Evolutionary conservation across 2,113 vertebrate species (phyloP).

Genomic region (Zonotrichia leucophrys): DNA sequence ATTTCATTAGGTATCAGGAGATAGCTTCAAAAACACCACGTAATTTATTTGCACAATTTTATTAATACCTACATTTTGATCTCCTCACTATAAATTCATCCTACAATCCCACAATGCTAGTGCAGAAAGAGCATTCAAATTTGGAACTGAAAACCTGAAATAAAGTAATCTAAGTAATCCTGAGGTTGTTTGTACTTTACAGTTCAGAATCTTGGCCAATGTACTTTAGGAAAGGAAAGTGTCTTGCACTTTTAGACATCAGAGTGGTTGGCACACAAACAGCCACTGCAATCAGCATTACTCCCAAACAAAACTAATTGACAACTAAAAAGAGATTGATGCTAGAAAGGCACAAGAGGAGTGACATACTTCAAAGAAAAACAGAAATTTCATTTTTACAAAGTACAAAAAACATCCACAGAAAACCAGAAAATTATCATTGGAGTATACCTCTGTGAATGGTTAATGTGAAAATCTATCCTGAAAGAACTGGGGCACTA

Average conservation of each 20-base stretch:
- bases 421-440: not conserved
- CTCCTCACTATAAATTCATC: not conserved
- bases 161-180: not conserved
- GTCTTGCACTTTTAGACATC: not conserved
- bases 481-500: slow-evolving; percentile 9
- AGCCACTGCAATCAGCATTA: not conserved
- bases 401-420: not conserved
- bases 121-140: not conserved
- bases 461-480: not conserved
- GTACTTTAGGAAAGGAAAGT: not conserved
- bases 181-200: not conserved
- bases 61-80: not conserved
- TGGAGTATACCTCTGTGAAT: not conserved
- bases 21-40: not conserved
- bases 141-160: not conserved
- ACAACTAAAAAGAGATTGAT: not conserved
- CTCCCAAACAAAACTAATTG: not conserved
- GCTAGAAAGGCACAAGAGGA: not conserved
- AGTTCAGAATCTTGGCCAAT: not conserved
- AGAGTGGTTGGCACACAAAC: not conserved
- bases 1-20: not conserved
- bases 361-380: not conserved
- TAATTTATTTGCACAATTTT: not conserved
- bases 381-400: not conserved
- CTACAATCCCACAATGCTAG: not conserved